phyloP scores from a whole-genome alignment of 1,140 invertebrate genomes.

The Hestina assimilis region DNA sequence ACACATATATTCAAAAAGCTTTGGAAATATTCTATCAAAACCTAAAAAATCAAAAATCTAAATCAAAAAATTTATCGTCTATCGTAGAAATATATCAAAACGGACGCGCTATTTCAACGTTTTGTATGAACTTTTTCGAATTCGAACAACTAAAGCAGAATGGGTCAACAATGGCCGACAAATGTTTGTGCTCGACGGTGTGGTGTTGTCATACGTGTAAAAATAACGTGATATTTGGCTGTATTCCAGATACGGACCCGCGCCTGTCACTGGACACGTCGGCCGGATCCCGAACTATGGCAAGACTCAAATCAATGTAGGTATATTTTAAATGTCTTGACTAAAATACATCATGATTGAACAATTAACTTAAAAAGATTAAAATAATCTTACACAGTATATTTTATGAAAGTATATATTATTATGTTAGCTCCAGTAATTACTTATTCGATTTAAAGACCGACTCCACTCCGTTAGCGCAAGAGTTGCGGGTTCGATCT shows the following conservation, averaged over 20 bases:
- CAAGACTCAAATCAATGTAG: slow-evolving; percentile 68
- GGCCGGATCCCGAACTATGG: slow-evolving; percentile 71
- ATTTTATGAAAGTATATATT: too few species aligned
- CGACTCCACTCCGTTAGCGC: too few species aligned
- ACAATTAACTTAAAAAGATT: neutral
- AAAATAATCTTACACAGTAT: too few species aligned
- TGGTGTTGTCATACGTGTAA: slow-evolving; percentile 47
- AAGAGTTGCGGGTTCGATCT: too few species aligned
- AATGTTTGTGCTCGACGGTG: slow-evolving; percentile 33
- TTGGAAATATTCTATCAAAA: too few species aligned
- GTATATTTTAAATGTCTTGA: slow-evolving; percentile 26
- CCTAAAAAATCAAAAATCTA: neutral
- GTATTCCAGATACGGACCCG: slow-evolving; percentile 65
- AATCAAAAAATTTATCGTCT: slow-evolving; percentile 4
- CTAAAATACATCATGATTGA: neutral
- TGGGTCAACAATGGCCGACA: slow-evolving; percentile 43
- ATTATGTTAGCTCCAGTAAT: too few species aligned
- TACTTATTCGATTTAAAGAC: too few species aligned
- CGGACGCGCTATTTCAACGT: slow-evolving; percentile 7
- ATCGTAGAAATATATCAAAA: slow-evolving; percentile 14
- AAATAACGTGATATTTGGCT: slow-evolving; percentile 68
- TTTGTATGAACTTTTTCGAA: slow-evolving; percentile 10
- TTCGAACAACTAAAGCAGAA: slow-evolving; percentile 26
- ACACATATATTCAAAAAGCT: too few species aligned
- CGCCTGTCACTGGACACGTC: slow-evolving; percentile 54